Base-by-base conservation (phyloP, 2,113 vertebrate species). In the Corythaeola cristata region DNA sequence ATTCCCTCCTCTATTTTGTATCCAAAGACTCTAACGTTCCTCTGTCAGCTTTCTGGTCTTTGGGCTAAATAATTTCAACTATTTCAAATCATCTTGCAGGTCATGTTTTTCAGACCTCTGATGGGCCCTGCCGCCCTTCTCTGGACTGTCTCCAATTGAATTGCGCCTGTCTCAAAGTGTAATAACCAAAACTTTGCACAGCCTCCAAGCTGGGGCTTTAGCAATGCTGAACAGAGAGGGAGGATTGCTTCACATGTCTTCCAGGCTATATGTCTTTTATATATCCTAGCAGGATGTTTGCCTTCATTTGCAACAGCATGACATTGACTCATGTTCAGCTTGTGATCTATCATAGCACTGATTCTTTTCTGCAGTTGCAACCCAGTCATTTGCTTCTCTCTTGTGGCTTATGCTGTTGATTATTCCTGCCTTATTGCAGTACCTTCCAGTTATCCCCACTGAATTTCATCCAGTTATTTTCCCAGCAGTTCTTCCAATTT, bases 271-370 rank as follows among this genome's bases (percentile, higher is more conserved):
- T 22, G 37, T 63, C 66, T 92, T 91, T 75, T 53, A 93, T 26
- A 44, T 16, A 87, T 52, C 35, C 15, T 52, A 89, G 60, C 87
- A 82, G 78, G 66, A 95, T 41, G 27, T 66, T 95, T 89, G 69
- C 49, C 69, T 94, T 89, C 63, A 53, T 79, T 79, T 80, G 78
- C 62, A 91, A 72, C 91, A 96, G 91, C 66, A 66, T 73, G 94
- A 79, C 77, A 72, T 58, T 96, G 89, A 94, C 74, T 96, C 94
- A 89, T 81, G 56, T 84, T 92, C 68, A 84, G 76, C 80, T 81
- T 89, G 64, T 85, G 84, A 95, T 90, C 76, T 85, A n/a, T 47
- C 62, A 47, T 27, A 95, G 89, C 37, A n/a, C 49, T 78, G 52
- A 84, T 68, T 60, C 15, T 68, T 79, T 82, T 50, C 89, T 85